These are phyloP conservation scores for Lamellibrachia luymesi DNA, from an alignment of 1,140 invertebrate genomes.

Conservation along the genomic window DNA sequence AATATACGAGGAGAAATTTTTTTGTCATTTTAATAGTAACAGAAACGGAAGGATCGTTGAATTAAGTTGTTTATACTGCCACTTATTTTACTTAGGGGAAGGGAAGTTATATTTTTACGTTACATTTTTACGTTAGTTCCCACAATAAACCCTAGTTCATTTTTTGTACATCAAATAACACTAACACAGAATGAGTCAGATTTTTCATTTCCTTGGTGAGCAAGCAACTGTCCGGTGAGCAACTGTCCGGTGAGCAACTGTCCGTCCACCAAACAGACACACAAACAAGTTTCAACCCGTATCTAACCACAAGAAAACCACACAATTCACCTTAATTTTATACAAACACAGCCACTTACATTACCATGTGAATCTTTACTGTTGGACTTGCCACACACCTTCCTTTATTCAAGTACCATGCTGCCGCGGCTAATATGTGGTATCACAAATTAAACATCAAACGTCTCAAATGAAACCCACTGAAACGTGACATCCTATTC, in stretches of 20 bases:
- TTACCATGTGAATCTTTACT: not conserved
- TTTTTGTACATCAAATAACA: too few relatives aligned
- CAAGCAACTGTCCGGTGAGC: too few relatives aligned
- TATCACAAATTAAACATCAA: not conserved
- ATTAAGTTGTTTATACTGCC: too few relatives aligned
- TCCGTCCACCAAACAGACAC: not conserved
- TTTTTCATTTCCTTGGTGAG: not conserved
- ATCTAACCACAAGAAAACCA: not conserved
- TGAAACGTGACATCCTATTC: not conserved
- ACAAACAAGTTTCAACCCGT: not conserved
- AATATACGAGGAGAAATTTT: too few relatives aligned
- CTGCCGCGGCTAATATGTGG: not conserved
- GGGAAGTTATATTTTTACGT: too few relatives aligned
- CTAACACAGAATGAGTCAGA: too few relatives aligned
- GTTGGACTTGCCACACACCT: not conserved
- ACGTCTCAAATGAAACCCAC: not conserved
- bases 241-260: too few relatives aligned
- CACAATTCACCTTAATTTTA: not conserved
- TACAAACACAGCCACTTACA: not conserved
- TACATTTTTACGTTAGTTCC: too few relatives aligned
- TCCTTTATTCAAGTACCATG: not conserved
- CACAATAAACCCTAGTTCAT: too few relatives aligned
- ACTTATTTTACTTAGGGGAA: too few relatives aligned
- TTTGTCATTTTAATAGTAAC: too few relatives aligned
- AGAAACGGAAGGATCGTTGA: too few relatives aligned